phyloP scores from a whole-genome alignment of 1,140 invertebrate genomes.

The Pomacea maculata region DNA sequence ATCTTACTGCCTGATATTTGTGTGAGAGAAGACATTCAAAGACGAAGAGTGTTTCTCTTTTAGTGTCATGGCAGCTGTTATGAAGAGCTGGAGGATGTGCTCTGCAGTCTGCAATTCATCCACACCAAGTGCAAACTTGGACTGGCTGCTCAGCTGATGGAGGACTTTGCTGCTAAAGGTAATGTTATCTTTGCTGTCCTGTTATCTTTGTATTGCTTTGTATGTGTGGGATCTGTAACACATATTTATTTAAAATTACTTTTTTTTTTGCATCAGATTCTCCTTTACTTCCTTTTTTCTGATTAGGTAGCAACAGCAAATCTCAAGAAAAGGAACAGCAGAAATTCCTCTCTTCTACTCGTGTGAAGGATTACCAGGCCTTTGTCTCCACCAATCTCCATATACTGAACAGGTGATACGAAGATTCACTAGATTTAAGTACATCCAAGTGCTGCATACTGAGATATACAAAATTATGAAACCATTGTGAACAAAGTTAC shows the following conservation, averaged over 20 bases:
- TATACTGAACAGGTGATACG: slow-evolving; percentile 47
- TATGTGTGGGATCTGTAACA: neutral
- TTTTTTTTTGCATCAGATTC: neutral
- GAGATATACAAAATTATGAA: no score
- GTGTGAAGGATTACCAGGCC: slow-evolving; percentile 51
- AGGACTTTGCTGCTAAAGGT: slow-evolving; percentile 58
- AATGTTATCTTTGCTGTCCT: neutral
- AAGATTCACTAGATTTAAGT: neutral
- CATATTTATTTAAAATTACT: neutral
- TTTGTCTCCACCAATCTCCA: slow-evolving; percentile 58
- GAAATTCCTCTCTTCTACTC: slow-evolving; percentile 34
- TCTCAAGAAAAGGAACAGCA: slow-evolving; percentile 42
- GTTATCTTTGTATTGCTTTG: slow-evolving; percentile 5
- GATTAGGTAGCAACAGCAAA: slow-evolving; percentile 33
- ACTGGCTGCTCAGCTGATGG: slow-evolving; percentile 48
- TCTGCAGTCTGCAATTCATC: slow-evolving; percentile 57
- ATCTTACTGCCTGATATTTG: neutral
- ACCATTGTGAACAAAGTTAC: no score
- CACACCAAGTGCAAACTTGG: slow-evolving; percentile 54
- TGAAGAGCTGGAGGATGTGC: slow-evolving; percentile 39
- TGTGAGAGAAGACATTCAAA: neutral
- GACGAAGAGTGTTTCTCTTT: neutral
- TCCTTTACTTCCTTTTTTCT: slow-evolving; percentile 10
- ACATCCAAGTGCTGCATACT: no score
- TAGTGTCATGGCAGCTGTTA: slow-evolving; percentile 45